Conservation (phyloP, 2,797 vertebrate species). For the Okamejei kenojei region DNA sequence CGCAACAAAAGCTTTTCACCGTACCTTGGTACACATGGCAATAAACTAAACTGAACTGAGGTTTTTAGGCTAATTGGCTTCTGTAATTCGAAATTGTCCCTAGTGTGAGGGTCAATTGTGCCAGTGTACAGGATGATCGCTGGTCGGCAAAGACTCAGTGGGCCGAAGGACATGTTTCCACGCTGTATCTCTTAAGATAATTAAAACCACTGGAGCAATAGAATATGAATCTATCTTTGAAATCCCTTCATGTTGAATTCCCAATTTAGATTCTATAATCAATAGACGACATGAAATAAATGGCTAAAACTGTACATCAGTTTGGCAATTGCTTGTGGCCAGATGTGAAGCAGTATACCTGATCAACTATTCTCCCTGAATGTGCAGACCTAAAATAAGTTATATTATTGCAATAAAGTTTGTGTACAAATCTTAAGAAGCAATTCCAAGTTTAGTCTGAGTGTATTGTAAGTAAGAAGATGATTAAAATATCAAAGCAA, state of each 20-base stretch:
- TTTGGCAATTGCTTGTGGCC: background rate
- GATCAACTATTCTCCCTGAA: background rate
- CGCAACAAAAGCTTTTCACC: too few relatives aligned
- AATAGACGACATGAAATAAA: background rate
- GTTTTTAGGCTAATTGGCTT: too few relatives aligned
- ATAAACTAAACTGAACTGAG: too few relatives aligned
- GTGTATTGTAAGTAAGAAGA: background rate
- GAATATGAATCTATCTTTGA: background rate
- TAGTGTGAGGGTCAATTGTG: too few relatives aligned
- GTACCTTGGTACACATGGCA: too few relatives aligned
- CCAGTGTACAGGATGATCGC: too few relatives aligned
- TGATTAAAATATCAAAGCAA: slow-evolving; percentile 21
- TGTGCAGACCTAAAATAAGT: background rate
- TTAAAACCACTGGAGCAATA: background rate
- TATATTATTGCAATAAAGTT: background rate
- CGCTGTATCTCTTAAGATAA: background rate
- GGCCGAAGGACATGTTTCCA: too few relatives aligned
- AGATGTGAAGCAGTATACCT: background rate
- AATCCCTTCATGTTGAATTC: background rate
- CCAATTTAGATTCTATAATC: background rate
- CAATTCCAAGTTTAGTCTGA: background rate
- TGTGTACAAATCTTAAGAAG: background rate
- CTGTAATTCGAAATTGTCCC: too few relatives aligned
- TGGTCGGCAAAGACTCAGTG: too few relatives aligned
- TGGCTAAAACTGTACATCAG: background rate